Conservation (phyloP, 1,140 invertebrate species). For the Bombus impatiens region DNA sequence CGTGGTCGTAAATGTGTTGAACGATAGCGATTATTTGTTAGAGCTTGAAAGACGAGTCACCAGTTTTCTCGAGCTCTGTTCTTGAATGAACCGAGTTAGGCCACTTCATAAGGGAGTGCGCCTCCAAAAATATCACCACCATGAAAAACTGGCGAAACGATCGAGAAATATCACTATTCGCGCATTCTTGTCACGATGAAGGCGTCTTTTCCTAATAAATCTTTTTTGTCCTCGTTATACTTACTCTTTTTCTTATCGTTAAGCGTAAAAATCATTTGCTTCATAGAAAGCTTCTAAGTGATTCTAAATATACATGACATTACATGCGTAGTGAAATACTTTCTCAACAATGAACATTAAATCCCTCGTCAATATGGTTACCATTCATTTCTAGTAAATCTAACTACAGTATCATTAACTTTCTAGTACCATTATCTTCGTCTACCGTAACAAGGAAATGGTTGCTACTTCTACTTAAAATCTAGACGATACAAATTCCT, state of each 20-base stretch:
- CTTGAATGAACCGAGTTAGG: slow-evolving; percentile 22
- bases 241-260: background rate
- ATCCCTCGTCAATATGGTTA: background rate
- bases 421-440: too few relatives aligned
- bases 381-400: background rate
- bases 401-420: too few relatives aligned
- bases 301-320: background rate
- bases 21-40: background rate
- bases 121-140: slow-evolving; percentile 9
- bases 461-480: background rate
- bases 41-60: background rate
- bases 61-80: background rate
- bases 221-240: background rate
- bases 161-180: slow-evolving; percentile 28
- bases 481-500: too few relatives aligned
- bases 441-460: too few relatives aligned
- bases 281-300: background rate
- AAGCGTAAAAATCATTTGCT: background rate
- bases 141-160: slow-evolving; percentile 23
- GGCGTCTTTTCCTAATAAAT: background rate
- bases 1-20: too few relatives aligned
- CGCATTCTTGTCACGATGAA: background rate
- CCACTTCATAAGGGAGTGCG: slow-evolving; percentile 20
- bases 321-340: background rate
- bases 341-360: too few relatives aligned